phyloP scores from a whole-genome alignment of 2,113 vertebrate genomes.

The Donacobius atricapilla region DNA sequence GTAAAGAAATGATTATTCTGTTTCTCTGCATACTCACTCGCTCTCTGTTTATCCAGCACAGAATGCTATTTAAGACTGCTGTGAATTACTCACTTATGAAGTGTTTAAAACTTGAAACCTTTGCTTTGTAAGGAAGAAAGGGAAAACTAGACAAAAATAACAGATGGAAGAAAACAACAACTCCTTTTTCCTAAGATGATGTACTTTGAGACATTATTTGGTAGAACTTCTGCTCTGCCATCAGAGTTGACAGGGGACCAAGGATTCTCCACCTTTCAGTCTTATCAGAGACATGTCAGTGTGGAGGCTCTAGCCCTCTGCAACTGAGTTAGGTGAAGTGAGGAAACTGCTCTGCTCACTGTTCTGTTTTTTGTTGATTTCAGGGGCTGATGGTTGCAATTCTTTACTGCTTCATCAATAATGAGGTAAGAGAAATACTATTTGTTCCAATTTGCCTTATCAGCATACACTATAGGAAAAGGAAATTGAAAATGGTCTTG shows the following conservation, averaged over 20 bases:
- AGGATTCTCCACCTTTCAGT: background rate
- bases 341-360: background rate
- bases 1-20: background rate
- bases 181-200: background rate
- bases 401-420: slow-evolving; percentile 89
- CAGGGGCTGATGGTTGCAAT: slow-evolving; percentile 87
- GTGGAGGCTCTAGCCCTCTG: background rate
- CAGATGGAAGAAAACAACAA: background rate
- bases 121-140: background rate
- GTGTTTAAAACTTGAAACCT: background rate
- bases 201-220: background rate
- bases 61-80: background rate
- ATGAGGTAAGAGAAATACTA: slow-evolving; percentile 77
- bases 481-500: slow-evolving; percentile 7
- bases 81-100: background rate
- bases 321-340: background rate
- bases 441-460: background rate
- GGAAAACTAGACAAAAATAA: background rate
- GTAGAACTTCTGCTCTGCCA: background rate
- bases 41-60: background rate
- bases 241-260: background rate
- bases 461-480: background rate
- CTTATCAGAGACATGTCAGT: background rate
- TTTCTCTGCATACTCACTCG: background rate
- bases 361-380: background rate